These are phyloP conservation scores for Nycticryphes semicollaris DNA, from an alignment of 2,113 vertebrate genomes.

Conservation along the genomic window DNA sequence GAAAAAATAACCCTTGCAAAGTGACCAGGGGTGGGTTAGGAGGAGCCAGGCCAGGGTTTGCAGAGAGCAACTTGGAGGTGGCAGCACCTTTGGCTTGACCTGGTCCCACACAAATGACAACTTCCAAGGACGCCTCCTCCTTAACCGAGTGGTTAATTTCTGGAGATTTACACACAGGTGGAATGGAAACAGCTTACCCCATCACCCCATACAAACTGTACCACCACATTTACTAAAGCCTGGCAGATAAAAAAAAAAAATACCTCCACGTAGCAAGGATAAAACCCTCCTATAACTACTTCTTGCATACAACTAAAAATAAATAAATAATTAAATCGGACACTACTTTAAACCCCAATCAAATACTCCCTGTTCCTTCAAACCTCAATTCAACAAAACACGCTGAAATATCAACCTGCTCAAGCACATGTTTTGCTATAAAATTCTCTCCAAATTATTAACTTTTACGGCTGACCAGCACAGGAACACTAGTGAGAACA, in stretches of 20 bases:
- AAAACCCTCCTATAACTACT: not conserved
- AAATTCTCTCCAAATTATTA: not conserved
- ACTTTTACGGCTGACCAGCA: not conserved
- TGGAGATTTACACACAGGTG: slow-evolving; percentile 22
- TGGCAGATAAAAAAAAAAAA: slow-evolving; percentile 6
- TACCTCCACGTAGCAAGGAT: not conserved
- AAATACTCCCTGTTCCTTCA: not conserved
- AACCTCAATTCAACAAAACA: not conserved
- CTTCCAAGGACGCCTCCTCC: slow-evolving; percentile 26
- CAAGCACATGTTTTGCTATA: not conserved
- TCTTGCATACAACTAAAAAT: not conserved
- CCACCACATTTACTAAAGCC: not conserved
- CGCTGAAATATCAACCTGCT: not conserved
- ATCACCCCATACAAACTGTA: slow-evolving; percentile 5
- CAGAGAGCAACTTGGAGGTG: not conserved
- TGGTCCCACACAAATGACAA: not conserved
- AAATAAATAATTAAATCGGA: not conserved
- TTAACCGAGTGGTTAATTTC: not conserved
- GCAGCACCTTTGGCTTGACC: accelerated
- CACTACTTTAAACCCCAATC: not conserved
- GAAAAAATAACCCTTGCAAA: not conserved
- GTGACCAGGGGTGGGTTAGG: not conserved
- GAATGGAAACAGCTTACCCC: not conserved
- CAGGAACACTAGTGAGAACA: not conserved
- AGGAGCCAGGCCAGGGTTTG: not conserved